Conservation (phyloP, 2,797 vertebrate species). For the Scolopax bukidnonensis region DNA sequence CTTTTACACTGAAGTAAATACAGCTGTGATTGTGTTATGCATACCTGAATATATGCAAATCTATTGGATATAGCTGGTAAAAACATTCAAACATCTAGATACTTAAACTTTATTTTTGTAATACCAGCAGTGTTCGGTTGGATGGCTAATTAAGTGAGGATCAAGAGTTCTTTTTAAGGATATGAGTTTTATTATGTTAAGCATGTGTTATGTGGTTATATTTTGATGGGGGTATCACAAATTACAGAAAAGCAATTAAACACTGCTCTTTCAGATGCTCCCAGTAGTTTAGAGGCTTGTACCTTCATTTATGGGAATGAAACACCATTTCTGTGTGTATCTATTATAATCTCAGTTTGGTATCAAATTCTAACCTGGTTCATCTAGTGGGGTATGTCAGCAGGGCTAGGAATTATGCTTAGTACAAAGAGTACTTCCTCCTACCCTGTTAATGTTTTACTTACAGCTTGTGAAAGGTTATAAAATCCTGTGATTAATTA, state of each 20-base stretch:
- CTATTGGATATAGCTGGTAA: background rate
- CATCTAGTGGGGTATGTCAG: background rate
- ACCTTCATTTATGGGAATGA: background rate
- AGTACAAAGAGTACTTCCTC: constrained; percentile 34
- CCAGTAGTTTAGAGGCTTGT: background rate
- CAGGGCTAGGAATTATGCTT: background rate
- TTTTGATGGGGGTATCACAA: background rate
- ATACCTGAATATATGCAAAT: background rate
- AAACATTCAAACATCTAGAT: background rate
- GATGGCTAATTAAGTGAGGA: background rate
- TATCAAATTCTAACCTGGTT: background rate
- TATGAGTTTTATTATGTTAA: background rate
- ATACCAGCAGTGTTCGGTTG: background rate
- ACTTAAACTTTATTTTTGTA: background rate
- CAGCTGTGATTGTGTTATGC: background rate
- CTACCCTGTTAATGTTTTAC: constrained; percentile 45
- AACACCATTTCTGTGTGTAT: background rate
- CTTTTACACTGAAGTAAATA: background rate
- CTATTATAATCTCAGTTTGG: background rate
- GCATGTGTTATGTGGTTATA: background rate
- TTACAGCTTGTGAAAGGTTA: constrained; percentile 41
- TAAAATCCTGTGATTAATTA: constrained; percentile 65
- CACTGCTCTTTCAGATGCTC: background rate
- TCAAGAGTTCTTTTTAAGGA: background rate
- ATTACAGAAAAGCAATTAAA: background rate